phyloP scores from a whole-genome alignment of 2,113 vertebrate genomes.

The Odontophorus gujanensis region DNA sequence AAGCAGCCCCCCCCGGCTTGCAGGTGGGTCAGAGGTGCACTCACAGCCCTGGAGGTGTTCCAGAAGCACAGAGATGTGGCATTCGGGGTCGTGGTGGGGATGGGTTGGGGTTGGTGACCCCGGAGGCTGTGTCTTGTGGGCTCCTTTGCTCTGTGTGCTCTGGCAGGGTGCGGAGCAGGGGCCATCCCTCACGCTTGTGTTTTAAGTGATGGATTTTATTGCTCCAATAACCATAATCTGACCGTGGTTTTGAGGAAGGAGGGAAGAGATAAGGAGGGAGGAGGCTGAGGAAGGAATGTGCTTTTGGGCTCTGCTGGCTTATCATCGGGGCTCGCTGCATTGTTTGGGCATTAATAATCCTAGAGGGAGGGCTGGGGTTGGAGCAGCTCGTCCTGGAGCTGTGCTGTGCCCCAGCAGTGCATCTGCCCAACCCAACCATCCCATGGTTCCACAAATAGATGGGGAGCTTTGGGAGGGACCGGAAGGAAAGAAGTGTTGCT shows the following conservation, averaged over 20 bases:
- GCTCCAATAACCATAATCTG: constrained; percentile 53
- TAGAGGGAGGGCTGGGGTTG: neutral
- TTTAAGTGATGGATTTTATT: constrained; percentile 45
- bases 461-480: neutral
- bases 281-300: constrained; percentile 57
- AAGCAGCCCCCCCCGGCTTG: too few species aligned
- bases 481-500: neutral
- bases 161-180: fast-evolving
- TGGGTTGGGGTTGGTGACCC: neutral
- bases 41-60: too few species aligned
- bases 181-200: neutral
- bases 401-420: neutral
- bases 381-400: neutral
- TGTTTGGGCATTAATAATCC: neutral
- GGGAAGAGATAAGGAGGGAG: constrained; percentile 58
- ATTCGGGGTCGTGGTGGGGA: too few species aligned
- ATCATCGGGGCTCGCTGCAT: neutral
- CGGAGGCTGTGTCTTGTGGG: neutral
- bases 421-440: neutral
- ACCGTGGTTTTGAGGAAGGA: neutral
- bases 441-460: too few species aligned
- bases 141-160: neutral
- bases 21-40: too few species aligned
- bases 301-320: constrained; percentile 12
- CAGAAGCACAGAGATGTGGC: too few species aligned